These are phyloP conservation scores for Pachymerium ferrugineum DNA, from an alignment of 2,888 invertebrate genomes.

Conservation along the genomic window DNA sequence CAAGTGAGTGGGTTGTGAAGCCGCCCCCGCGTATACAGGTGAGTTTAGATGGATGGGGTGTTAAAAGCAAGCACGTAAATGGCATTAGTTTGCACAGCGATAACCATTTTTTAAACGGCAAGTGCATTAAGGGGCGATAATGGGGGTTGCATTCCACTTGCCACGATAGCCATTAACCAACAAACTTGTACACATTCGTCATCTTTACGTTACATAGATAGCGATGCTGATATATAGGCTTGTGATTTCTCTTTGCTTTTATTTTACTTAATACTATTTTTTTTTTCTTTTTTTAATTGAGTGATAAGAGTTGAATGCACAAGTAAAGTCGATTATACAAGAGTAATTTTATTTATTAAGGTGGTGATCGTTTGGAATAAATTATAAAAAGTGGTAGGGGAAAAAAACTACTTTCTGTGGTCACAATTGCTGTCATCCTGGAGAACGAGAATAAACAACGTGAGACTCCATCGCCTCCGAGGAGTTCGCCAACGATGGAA, in stretches of 20 bases:
- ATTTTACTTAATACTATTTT: background rate
- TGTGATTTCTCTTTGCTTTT: background rate
- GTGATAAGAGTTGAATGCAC: background rate
- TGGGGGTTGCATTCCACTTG: conserved; percentile 11
- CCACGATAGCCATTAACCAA: conserved; percentile 9
- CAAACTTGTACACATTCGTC: background rate
- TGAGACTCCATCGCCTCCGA: background rate
- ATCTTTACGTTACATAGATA: background rate
- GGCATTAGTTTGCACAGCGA: conserved; percentile 1
- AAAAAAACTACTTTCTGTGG: no score
- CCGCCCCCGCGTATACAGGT: background rate
- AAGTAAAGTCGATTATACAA: background rate
- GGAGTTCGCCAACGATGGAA: background rate
- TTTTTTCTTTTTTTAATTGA: background rate
- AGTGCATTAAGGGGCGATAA: conserved; percentile 13
- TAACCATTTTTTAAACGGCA: background rate
- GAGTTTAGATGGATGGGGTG: background rate
- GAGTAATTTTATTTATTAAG: background rate
- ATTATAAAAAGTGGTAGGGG: background rate
- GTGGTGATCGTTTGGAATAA: background rate
- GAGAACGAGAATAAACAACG: background rate
- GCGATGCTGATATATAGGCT: no score
- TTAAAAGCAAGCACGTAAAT: background rate
- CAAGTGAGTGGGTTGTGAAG: background rate
- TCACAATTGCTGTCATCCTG: background rate